A percentile compares a stretch with the other conserved stretches of the same genome.
Conservation (phyloP, 2,797 vertebrate species). For the Sebastes minor region DNA sequence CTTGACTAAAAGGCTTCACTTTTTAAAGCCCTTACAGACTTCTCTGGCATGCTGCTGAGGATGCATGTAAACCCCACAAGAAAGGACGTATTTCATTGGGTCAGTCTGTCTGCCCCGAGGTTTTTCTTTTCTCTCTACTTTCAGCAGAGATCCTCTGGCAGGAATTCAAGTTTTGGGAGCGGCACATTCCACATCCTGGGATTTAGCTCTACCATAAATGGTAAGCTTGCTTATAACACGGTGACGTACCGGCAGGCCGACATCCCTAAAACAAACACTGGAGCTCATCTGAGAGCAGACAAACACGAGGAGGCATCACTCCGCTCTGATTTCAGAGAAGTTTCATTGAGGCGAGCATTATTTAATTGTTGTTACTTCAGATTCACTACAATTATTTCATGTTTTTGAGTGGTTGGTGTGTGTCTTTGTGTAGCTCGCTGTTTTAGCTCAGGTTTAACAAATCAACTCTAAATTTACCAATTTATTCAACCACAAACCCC, state of each 20-base stretch:
- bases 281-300: constrained; percentile 28
- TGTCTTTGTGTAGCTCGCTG: too few relatives aligned
- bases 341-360: too few relatives aligned
- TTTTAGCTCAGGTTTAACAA: too few relatives aligned
- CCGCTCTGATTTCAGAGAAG: not conserved
- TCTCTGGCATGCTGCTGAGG: not conserved
- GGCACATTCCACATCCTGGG: constrained; percentile 86
- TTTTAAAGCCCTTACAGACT: not conserved
- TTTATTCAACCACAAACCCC: not conserved
- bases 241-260: constrained; percentile 76
- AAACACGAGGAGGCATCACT: constrained; percentile 41
- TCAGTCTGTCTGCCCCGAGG: not conserved
- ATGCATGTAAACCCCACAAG: constrained; percentile 9
- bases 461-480: not conserved
- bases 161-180: constrained; percentile 81
- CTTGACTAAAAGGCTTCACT: not conserved
- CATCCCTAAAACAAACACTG: constrained; percentile 72
- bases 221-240: constrained; percentile 79
- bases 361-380: too few relatives aligned
- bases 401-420: too few relatives aligned
- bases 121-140: constrained; percentile 37
- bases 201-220: constrained; percentile 87
- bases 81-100: constrained; percentile 54
- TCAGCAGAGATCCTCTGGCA: constrained; percentile 55
- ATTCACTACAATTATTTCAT: not conserved